Percentiles rank a stretch among this genome's conserved stretches.
phyloP scores from a whole-genome alignment of 2,113 vertebrate genomes.

The Mustela nigripes region DNA sequence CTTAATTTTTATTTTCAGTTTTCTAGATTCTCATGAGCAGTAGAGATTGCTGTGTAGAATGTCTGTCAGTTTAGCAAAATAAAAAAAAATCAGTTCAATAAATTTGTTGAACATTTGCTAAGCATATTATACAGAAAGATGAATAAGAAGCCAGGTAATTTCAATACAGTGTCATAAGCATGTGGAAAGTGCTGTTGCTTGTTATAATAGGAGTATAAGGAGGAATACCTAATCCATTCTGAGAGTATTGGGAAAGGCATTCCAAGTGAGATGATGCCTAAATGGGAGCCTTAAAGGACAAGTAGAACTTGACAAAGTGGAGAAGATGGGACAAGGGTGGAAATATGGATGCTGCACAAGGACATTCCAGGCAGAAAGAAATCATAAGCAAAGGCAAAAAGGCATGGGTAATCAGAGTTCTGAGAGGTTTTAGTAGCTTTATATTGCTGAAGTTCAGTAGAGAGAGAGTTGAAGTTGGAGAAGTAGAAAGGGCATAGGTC shows the following conservation, averaged over 20 bases:
- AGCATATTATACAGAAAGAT: not conserved
- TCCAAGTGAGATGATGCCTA: not conserved
- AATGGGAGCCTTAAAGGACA: not conserved
- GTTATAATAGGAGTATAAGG: not conserved
- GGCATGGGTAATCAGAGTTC: not conserved
- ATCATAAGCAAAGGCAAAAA: not conserved
- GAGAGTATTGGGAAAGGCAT: not conserved
- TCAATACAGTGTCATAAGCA: not conserved
- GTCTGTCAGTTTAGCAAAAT: not conserved
- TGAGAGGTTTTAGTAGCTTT: constrained; percentile 18
- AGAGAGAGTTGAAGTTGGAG: not conserved
- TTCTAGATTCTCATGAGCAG: constrained; percentile 12
- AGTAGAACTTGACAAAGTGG: not conserved
- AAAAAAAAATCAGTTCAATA: not conserved
- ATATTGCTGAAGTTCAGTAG: not conserved
- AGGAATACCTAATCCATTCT: not conserved
- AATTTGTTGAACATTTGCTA: not conserved
- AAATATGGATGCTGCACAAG: not conserved
- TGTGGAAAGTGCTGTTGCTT: not conserved
- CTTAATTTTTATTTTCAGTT: constrained; percentile 34
- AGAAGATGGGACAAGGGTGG: not conserved
- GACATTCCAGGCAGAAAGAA: not conserved
- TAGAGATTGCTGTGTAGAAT: constrained; percentile 7
- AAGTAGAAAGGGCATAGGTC: not conserved
- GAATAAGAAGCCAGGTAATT: not conserved